These are phyloP conservation scores for Epirrhoe alternata DNA, from an alignment of 2,888 invertebrate species.

Conservation along the genomic window DNA sequence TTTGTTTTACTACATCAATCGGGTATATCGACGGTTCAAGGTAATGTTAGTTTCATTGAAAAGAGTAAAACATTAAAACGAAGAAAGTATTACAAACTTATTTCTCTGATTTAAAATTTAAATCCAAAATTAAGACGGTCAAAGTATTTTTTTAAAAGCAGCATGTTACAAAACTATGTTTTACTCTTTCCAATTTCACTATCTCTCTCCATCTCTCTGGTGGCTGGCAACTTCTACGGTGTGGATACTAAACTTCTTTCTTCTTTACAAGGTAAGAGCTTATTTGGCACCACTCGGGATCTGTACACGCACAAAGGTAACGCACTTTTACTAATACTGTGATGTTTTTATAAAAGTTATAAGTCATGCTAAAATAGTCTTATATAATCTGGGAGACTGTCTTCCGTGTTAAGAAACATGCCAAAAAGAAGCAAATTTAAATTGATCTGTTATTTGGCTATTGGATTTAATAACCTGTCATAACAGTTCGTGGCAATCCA, in stretches of 20 bases:
- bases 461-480: too few species aligned
- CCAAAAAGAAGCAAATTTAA: too few species aligned
- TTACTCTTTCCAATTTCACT: conserved; percentile 16
- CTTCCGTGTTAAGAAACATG: too few species aligned
- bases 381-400: too few species aligned
- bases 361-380: too few species aligned
- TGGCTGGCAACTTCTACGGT: conserved; percentile 25
- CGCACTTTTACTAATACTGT: conserved; percentile 28
- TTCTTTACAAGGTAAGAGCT: conserved; percentile 32
- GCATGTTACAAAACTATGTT: neutral
- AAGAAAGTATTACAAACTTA: neutral
- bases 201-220: conserved; percentile 15
- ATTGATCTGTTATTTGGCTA: too few species aligned
- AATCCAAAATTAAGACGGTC: too few species aligned
- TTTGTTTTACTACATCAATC: conserved; percentile 9
- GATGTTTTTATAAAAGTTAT: neutral
- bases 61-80: neutral
- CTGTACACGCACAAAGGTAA: conserved; percentile 35
- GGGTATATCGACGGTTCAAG: conserved; percentile 15
- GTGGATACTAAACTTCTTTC: conserved; percentile 27
- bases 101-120: neutral
- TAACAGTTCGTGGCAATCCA: conserved; percentile 29
- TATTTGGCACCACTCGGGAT: conserved; percentile 27
- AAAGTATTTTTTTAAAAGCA: neutral
- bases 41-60: conserved; percentile 1